These are phyloP conservation scores for Rhysida immarginata DNA, from an alignment of 1,140 invertebrate species.

Conservation along the genomic window DNA sequence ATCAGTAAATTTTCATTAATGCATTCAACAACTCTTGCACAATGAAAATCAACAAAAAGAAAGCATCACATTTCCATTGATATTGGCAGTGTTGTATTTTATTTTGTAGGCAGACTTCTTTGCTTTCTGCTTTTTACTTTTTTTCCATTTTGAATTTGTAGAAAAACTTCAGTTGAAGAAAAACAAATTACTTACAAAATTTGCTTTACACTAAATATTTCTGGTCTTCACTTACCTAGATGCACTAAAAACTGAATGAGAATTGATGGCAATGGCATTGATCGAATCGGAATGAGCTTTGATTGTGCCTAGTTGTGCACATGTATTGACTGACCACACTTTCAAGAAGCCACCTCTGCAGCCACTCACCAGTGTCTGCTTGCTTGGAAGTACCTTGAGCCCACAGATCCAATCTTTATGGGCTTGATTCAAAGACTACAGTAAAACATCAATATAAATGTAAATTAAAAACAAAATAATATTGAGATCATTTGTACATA, in stretches of 20 bases:
- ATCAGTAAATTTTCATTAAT: too few relatives aligned
- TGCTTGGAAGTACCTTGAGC: constrained; percentile 44
- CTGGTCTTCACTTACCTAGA: constrained; percentile 45
- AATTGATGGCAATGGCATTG: constrained; percentile 56
- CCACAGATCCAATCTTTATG: constrained; percentile 82
- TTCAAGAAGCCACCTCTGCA: constrained; percentile 59
- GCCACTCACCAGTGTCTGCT: constrained; percentile 48
- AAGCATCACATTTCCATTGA: too few relatives aligned
- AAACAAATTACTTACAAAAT: background rate
- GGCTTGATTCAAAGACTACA: constrained; percentile 64
- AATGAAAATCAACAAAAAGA: too few relatives aligned
- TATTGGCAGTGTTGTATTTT: too few relatives aligned
- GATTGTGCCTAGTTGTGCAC: constrained; percentile 48
- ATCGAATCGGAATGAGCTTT: constrained; percentile 57
- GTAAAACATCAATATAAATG: too few relatives aligned
- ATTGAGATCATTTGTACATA: too few relatives aligned
- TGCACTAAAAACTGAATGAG: constrained; percentile 56
- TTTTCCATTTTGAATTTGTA: background rate
- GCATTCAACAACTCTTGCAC: too few relatives aligned
- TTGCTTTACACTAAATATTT: constrained; percentile 7
- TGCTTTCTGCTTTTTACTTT: background rate
- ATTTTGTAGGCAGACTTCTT: background rate
- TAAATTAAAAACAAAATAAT: too few relatives aligned
- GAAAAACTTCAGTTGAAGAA: background rate
- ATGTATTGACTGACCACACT: constrained; percentile 50